Evolutionary conservation across 1,140 invertebrate species (phyloP).

Genomic region (Drosophila pachea): DNA sequence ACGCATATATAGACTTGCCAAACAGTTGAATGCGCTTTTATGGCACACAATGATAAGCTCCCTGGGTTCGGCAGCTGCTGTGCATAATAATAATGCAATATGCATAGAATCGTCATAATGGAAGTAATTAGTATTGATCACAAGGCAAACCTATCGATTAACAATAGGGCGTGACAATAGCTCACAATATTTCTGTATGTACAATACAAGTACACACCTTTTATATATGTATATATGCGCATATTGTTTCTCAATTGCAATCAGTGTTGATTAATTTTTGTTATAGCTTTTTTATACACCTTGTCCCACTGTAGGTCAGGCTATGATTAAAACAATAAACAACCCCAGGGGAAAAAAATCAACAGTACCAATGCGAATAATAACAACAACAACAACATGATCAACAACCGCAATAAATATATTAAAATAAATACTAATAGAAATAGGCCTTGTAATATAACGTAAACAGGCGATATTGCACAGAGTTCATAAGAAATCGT

Average conservation of each 20-base stretch:
- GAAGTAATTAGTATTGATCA: constrained; percentile 70
- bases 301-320: constrained; percentile 39
- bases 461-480: constrained; percentile 67
- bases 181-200: background rate
- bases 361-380: no score
- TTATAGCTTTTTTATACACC: constrained; percentile 13
- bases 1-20: constrained; percentile 22
- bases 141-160: constrained; percentile 41
- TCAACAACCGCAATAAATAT: constrained; percentile 38
- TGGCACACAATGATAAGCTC: constrained; percentile 43
- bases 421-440: constrained; percentile 50
- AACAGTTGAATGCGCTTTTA: constrained; percentile 69
- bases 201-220: background rate
- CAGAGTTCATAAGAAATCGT: constrained; percentile 15
- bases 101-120: constrained; percentile 56
- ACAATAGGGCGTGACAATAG: constrained; percentile 24
- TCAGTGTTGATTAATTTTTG: constrained; percentile 14
- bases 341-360: constrained; percentile 5
- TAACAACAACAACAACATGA: constrained; percentile 18
- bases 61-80: constrained; percentile 23
- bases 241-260: constrained; percentile 1
- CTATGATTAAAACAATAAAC: constrained; percentile 60
- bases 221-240: background rate
- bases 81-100: constrained; percentile 56
- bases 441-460: constrained; percentile 63